Percentiles rank a stretch among this genome's conserved stretches.
Evolutionary conservation across 2,888 invertebrate species (phyloP).

Genomic region (Tenthredo notha): DNA sequence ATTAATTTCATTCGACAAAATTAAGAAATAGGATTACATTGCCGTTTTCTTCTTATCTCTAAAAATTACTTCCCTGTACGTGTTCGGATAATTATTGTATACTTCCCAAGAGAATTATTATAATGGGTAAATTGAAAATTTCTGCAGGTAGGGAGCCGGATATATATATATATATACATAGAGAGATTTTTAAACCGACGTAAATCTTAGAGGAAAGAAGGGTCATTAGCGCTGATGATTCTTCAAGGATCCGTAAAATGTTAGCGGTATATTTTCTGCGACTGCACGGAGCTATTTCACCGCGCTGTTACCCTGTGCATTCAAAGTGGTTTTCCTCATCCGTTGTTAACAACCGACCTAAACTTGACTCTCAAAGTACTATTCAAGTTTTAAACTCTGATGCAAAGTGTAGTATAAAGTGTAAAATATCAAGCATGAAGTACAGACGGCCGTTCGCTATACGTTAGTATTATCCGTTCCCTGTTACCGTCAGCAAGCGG

Average conservation of each 20-base stretch:
- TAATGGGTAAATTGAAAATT: background rate
- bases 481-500: conserved; percentile 17
- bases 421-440: background rate
- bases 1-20: background rate
- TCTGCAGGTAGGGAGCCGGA: background rate
- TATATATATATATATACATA: background rate
- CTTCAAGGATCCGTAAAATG: conserved; percentile 38
- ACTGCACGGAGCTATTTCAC: conserved; percentile 22
- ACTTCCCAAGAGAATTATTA: background rate
- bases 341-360: conserved; percentile 8
- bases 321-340: conserved; percentile 37
- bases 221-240: background rate
- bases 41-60: background rate
- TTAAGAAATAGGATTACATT: background rate
- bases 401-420: background rate
- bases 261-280: conserved; percentile 43
- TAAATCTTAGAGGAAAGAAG: background rate
- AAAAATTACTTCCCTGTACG: background rate
- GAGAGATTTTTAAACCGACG: background rate
- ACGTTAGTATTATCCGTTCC: conserved; percentile 9
- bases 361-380: conserved; percentile 7
- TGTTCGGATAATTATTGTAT: background rate
- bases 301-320: conserved; percentile 22
- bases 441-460: background rate
- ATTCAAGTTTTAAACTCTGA: background rate